A percentile compares a stretch with the other conserved stretches of the same genome.
phyloP scores from a whole-genome alignment of 1,140 invertebrate genomes.

The Akabosia matsudoensis region DNA sequence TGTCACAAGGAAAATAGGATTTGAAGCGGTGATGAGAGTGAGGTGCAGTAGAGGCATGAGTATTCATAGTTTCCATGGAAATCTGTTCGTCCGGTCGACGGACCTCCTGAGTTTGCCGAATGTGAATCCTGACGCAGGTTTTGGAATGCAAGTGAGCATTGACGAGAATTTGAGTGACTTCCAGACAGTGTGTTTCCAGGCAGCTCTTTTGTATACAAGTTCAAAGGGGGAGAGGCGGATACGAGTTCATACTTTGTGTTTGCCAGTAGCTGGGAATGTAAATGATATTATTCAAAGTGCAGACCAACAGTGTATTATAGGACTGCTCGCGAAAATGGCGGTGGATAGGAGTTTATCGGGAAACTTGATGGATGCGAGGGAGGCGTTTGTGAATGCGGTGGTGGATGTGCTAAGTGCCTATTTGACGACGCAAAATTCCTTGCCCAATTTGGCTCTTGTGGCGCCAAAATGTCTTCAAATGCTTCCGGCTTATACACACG shows the following conservation, averaged over 20 bases:
- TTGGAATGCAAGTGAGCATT: constrained; percentile 94
- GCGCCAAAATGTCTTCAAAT: constrained; percentile 71
- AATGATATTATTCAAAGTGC: constrained; percentile 83
- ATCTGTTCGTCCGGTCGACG: constrained; percentile 97
- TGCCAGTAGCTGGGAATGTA: constrained; percentile 81
- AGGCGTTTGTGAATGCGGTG: constrained; percentile 92
- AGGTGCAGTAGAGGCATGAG: constrained; percentile 87
- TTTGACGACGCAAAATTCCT: constrained; percentile 64
- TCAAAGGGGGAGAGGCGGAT: constrained; percentile 96
- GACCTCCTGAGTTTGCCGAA: constrained; percentile 95
- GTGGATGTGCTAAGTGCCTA: constrained; percentile 85
- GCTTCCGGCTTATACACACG: constrained; percentile 84
- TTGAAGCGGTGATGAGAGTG: constrained; percentile 97
- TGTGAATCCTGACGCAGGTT: constrained; percentile 95
- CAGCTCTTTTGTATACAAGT: constrained; percentile 94
- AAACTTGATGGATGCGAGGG: constrained; percentile 84
- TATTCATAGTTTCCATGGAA: constrained; percentile 98
- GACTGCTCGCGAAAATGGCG: constrained; percentile 92
- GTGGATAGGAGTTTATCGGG: constrained; percentile 85
- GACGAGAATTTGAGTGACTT: constrained; percentile 86
- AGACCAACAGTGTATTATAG: constrained; percentile 93
- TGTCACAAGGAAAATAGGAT: constrained; percentile 93
- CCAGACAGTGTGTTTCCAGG: constrained; percentile 93
- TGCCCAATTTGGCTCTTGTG: constrained; percentile 63
- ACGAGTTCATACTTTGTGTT: constrained; percentile 91